Evolutionary conservation across 1,140 invertebrate genomes (phyloP).

Genomic region (Trichogramma pretiosum): DNA sequence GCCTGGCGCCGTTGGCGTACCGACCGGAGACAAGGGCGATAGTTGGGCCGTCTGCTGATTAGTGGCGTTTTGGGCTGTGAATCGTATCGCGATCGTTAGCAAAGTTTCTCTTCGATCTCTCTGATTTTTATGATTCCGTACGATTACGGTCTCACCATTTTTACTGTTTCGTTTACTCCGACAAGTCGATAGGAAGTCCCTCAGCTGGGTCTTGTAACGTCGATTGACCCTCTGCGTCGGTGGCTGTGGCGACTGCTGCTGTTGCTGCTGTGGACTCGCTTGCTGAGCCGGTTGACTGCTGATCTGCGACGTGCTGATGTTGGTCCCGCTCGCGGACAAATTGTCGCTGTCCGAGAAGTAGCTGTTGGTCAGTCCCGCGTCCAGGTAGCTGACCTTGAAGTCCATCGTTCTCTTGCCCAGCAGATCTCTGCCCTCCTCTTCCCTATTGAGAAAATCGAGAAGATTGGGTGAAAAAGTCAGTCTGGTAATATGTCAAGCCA

Average conservation of each 20-base stretch:
- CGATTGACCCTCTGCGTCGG: conserved; percentile 71
- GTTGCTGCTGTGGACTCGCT: conserved; percentile 44
- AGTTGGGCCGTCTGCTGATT: conserved; percentile 13
- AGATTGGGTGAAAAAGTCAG: too few species aligned
- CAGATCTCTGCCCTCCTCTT: conserved; percentile 94
- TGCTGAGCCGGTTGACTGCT: neutral
- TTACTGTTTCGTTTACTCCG: conserved; percentile 71
- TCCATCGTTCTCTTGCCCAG: conserved; percentile 96
- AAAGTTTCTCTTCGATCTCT: conserved; percentile 17
- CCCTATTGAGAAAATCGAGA: too few species aligned
- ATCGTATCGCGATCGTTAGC: neutral
- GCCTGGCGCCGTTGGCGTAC: conserved; percentile 37
- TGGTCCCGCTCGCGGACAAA: conserved; percentile 44
- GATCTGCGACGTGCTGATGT: neutral
- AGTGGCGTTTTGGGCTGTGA: neutral
- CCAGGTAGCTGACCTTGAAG: conserved; percentile 95
- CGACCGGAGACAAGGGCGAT: conserved; percentile 28
- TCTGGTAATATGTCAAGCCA: neutral
- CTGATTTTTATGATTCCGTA: conserved; percentile 9
- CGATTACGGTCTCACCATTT: conserved; percentile 11
- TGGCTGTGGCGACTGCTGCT: conserved; percentile 21
- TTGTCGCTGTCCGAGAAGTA: conserved; percentile 82
- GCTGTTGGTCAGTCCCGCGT: conserved; percentile 80
- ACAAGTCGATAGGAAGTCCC: conserved; percentile 87
- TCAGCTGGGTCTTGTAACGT: conserved; percentile 83